phyloP scores from a whole-genome alignment of 2,113 vertebrate species.

The Callipepla californica region DNA sequence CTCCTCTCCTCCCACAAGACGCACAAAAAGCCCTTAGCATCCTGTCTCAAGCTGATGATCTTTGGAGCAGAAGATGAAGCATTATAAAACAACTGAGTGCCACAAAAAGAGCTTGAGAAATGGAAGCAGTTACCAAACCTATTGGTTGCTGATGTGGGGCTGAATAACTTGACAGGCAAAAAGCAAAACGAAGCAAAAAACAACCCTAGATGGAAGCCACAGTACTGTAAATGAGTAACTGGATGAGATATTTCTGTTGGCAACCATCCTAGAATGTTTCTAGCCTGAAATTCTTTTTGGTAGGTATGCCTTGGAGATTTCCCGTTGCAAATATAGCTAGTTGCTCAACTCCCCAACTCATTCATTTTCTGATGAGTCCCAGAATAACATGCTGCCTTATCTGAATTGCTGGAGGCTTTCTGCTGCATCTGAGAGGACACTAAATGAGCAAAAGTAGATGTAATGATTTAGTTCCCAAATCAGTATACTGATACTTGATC shows the following conservation, averaged over 20 bases:
- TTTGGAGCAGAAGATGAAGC: neutral
- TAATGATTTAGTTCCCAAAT: conserved; percentile 9
- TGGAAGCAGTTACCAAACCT: neutral
- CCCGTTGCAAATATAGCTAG: conserved; percentile 39
- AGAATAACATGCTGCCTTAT: conserved; percentile 28
- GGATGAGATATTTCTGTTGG: conserved; percentile 52
- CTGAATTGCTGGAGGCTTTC: conserved; percentile 37
- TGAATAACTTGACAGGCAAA: conserved; percentile 21
- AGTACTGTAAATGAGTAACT: conserved; percentile 9
- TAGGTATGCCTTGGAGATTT: conserved; percentile 52
- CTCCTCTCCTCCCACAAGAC: fast-evolving
- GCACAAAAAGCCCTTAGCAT: neutral
- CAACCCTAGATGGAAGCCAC: neutral
- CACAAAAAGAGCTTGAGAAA: neutral
- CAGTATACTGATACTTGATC: neutral
- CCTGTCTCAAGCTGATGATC: neutral
- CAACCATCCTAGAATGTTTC: conserved; percentile 39
- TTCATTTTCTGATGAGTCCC: conserved; percentile 30
- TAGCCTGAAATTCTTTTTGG: conserved; percentile 27
- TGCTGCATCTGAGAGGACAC: neutral
- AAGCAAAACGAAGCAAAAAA: neutral
- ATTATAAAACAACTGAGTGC: neutral
- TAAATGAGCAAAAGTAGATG: conserved; percentile 26
- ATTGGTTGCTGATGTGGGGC: conserved; percentile 10
- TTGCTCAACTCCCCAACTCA: conserved; percentile 30